phyloP scores from a whole-genome alignment of 2,113 vertebrate genomes.

The Peromyscus polionotus region DNA sequence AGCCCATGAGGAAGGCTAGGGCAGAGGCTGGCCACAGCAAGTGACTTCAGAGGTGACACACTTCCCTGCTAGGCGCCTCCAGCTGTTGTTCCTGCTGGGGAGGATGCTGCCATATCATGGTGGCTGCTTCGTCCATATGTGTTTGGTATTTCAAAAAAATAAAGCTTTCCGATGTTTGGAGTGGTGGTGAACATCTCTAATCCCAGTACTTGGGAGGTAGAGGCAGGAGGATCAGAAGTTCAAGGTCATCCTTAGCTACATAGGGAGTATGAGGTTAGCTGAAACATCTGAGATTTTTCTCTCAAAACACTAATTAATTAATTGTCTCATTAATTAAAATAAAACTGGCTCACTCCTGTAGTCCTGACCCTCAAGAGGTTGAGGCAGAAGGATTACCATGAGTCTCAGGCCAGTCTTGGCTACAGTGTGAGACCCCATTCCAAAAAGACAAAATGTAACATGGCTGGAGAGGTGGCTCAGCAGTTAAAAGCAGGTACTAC shows the following conservation, averaged over 20 bases:
- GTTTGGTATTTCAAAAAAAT: neutral
- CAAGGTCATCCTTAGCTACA: neutral
- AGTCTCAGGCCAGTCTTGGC: neutral
- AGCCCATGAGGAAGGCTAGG: neutral
- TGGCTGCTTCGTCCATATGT: neutral
- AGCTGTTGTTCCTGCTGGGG: neutral
- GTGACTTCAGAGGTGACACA: neutral
- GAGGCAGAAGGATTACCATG: neutral
- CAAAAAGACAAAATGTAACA: neutral
- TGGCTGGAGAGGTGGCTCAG: neutral
- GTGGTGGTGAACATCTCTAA: neutral
- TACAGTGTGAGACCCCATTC: neutral
- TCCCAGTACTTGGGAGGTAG: neutral
- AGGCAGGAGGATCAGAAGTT: neutral
- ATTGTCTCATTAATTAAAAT: neutral
- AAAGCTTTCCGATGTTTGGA: neutral
- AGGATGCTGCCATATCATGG: neutral
- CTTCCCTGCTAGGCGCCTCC: neutral
- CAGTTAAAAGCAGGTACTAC: neutral
- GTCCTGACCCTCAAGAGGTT: neutral
- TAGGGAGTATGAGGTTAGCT: neutral
- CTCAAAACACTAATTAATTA: neutral
- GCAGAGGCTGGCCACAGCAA: neutral
- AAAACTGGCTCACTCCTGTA: neutral
- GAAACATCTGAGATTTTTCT: neutral